Conservation (phyloP, 2,888 invertebrate genomes). For the Papilio gigon region DNA sequence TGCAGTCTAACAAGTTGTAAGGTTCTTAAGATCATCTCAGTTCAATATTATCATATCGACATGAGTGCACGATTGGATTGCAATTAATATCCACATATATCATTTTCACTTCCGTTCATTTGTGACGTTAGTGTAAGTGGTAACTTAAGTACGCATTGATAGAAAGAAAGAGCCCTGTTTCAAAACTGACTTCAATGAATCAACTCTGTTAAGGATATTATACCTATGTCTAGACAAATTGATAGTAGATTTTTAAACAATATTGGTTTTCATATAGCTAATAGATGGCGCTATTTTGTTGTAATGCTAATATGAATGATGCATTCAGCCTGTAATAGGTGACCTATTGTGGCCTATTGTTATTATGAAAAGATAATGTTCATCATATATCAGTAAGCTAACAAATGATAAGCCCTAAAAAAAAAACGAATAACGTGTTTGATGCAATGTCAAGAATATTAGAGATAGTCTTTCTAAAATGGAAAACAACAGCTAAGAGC, state of each 20-base stretch:
- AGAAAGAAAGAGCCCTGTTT: neutral
- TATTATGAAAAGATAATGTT: too few relatives aligned
- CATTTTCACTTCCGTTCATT: neutral
- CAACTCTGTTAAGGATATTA: neutral
- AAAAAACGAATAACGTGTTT: too few relatives aligned
- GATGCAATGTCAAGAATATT: neutral
- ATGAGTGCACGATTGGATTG: neutral
- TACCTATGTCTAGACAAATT: too few relatives aligned
- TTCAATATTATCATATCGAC: neutral
- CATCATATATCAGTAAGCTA: too few relatives aligned
- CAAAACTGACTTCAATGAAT: neutral
- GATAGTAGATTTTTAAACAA: too few relatives aligned
- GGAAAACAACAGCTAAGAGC: neutral
- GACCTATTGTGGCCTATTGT: too few relatives aligned
- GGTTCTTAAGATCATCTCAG: neutral
- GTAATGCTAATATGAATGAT: too few relatives aligned
- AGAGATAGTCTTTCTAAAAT: conserved; percentile 1
- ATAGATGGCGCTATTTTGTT: too few relatives aligned
- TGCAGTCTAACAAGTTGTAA: too few relatives aligned
- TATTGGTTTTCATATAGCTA: too few relatives aligned
- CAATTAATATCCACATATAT: neutral
- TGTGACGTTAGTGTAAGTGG: neutral
- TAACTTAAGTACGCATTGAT: neutral
- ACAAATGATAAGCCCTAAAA: too few relatives aligned
- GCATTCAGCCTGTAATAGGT: too few relatives aligned